Evolutionary conservation across 2,888 invertebrate species (phyloP).

Genomic region (Himalopsyche anomala): DNA sequence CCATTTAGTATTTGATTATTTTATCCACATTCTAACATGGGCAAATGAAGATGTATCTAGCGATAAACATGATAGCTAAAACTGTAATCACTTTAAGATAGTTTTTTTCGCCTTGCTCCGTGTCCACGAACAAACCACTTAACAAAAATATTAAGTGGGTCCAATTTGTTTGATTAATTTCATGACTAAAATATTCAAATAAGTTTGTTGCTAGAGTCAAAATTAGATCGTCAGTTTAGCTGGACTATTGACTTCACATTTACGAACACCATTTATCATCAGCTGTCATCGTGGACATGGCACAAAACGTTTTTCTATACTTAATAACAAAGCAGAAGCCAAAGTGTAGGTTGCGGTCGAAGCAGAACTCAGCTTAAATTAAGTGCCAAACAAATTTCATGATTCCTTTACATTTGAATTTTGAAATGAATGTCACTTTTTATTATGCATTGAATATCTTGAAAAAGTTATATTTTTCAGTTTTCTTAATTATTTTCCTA

Average conservation of each 20-base stretch:
- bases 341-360: not conserved
- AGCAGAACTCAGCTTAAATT: not conserved
- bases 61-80: not conserved
- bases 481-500: no score
- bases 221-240: conserved; percentile 47
- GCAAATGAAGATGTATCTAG: not conserved
- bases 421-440: no score
- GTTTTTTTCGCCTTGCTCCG: not conserved
- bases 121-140: conserved; percentile 29
- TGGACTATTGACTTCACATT: conserved; percentile 40
- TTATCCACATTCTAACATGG: no score
- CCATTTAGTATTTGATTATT: no score
- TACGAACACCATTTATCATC: conserved; percentile 49
- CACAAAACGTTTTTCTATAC: conserved; percentile 36
- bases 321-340: not conserved
- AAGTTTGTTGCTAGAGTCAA: conserved; percentile 41
- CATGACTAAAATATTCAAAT: conserved; percentile 53
- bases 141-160: conserved; percentile 46
- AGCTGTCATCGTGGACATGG: conserved; percentile 44
- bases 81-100: conserved; percentile 10
- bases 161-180: conserved; percentile 54
- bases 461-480: no score
- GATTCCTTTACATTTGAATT: no score
- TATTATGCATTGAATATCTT: no score
- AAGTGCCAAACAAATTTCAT: no score